phyloP scores from a whole-genome alignment of 2,113 vertebrate genomes.

The Vimba vimba region DNA sequence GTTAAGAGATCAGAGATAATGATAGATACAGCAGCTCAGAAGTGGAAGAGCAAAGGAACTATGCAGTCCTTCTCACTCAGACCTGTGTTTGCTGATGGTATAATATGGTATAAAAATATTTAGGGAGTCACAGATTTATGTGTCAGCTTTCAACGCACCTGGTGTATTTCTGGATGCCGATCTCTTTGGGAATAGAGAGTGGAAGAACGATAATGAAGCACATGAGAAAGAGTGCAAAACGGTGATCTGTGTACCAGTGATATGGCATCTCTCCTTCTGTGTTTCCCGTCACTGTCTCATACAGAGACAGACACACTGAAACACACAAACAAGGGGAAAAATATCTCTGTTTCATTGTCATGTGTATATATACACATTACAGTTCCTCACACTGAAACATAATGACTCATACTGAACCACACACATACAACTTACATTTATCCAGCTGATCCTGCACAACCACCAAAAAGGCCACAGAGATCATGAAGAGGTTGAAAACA shows the following conservation, averaged over 20 bases:
- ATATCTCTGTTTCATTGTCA: not conserved
- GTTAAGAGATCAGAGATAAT: not conserved
- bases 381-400: constrained; percentile 17
- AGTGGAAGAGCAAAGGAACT: not conserved
- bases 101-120: no score
- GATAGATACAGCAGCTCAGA: constrained; percentile 1
- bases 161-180: constrained; percentile 82
- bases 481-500: constrained; percentile 94
- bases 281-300: constrained; percentile 69
- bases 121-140: no score
- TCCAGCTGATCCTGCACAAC: constrained; percentile 96
- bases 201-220: constrained; percentile 79
- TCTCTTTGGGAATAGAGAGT: constrained; percentile 79
- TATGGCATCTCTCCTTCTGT: constrained; percentile 68
- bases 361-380: not conserved
- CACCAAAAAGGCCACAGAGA: constrained; percentile 91
- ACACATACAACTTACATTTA: constrained; percentile 80
- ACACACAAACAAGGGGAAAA: constrained; percentile 6
- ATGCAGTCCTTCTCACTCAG: not conserved
- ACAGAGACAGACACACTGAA: constrained; percentile 77
- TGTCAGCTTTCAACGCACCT: constrained; percentile 62
- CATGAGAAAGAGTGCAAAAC: constrained; percentile 74
- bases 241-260: constrained; percentile 79
- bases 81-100: not conserved
- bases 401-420: constrained; percentile 10